phyloP scores from a whole-genome alignment of 2,113 vertebrate genomes.

The Mustela nigripes region DNA sequence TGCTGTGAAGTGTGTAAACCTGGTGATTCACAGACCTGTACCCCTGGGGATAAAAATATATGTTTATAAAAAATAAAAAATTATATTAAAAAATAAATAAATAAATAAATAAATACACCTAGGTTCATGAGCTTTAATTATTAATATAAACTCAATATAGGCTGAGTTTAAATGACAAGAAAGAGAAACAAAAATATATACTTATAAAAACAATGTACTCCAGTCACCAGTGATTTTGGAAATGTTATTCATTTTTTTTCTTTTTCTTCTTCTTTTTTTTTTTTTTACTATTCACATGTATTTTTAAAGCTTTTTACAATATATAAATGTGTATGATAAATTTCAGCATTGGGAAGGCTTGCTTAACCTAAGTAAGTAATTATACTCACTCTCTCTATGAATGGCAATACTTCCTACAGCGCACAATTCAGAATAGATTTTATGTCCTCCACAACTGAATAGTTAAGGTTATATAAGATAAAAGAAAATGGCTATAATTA shows the following conservation, averaged over 20 bases:
- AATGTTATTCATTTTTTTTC: not conserved
- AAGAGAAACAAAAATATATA: slow-evolving; percentile 15
- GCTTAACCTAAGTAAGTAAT: slow-evolving; percentile 41
- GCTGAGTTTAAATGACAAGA: not conserved
- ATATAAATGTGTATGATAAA: not conserved
- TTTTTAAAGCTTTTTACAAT: not conserved
- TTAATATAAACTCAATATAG: not conserved
- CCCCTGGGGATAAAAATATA: too few species aligned
- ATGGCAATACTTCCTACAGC: not conserved
- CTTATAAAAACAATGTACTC: not conserved
- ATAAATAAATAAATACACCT: not conserved
- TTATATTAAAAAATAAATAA: too few species aligned
- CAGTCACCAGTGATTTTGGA: not conserved
- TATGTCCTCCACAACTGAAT: not conserved
- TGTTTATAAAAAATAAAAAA: too few species aligned
- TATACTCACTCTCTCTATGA: not conserved
- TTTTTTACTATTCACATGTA: not conserved
- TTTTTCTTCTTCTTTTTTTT: not conserved
- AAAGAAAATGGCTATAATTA: slow-evolving; percentile 5
- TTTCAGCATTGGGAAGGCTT: not conserved
- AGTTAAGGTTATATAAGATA: not conserved
- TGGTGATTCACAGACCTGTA: too few species aligned
- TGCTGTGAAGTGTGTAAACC: too few species aligned
- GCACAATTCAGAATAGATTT: not conserved
- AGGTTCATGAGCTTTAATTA: not conserved